Conservation (phyloP, 1,140 invertebrate species). For the Pogonognathellus flavescens region DNA sequence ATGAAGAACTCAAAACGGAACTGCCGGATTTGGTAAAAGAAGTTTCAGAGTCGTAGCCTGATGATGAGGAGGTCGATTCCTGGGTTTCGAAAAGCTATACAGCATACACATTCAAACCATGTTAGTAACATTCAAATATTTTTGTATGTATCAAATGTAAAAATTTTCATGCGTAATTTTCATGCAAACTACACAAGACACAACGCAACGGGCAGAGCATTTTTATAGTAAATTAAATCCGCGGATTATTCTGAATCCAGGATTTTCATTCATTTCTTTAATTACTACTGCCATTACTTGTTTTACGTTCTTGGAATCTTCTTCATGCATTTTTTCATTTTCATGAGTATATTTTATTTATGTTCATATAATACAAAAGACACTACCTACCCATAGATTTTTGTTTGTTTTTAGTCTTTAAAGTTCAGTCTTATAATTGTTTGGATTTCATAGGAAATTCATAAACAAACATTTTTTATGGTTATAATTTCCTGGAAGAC, state of each 20-base stretch:
- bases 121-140: not conserved
- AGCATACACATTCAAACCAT: conserved; percentile 10
- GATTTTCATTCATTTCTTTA: no score
- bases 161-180: no score
- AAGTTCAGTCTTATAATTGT: conserved; percentile 10
- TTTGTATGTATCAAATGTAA: no score
- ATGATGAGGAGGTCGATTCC: conserved; percentile 41
- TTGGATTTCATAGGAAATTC: conserved; percentile 41
- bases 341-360: no score
- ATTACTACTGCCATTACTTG: no score
- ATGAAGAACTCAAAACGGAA: not conserved
- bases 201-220: no score
- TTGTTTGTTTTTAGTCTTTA: conserved; percentile 45
- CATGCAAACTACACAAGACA: no score
- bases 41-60: conserved; percentile 32
- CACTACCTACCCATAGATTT: conserved; percentile 40
- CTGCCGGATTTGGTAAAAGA: conserved; percentile 30
- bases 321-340: no score
- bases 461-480: conserved; percentile 29
- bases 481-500: conserved; percentile 21
- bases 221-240: no score
- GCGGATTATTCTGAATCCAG: no score
- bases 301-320: no score
- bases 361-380: conserved; percentile 5
- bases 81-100: conserved; percentile 31